A percentile compares a stretch with the other conserved stretches of the same genome.
phyloP scores from a whole-genome alignment of 1,140 invertebrate genomes.

The Neocloeon triangulifer region DNA sequence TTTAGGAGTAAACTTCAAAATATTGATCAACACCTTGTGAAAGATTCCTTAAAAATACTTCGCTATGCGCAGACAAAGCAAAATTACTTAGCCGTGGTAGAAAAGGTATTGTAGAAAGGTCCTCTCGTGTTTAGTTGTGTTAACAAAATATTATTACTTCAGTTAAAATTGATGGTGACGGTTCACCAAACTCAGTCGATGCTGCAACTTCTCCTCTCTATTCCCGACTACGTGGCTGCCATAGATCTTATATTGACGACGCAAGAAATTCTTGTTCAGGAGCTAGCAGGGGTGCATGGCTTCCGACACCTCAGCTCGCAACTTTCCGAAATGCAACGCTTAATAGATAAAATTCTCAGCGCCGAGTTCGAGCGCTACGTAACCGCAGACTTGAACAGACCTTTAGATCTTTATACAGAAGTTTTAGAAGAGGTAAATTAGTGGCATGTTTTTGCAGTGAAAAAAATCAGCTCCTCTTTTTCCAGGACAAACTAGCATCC shows the following conservation, averaged over 20 bases:
- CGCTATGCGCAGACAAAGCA: too few species aligned
- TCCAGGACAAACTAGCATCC: conserved; percentile 62
- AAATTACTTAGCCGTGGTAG: conserved; percentile 6
- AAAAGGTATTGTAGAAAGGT: too few species aligned
- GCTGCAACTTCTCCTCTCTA: conserved; percentile 81
- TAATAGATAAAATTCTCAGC: conserved; percentile 92
- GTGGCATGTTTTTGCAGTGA: background rate
- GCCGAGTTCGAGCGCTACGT: conserved; percentile 87
- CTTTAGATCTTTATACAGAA: conserved; percentile 33
- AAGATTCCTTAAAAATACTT: conserved; percentile 56
- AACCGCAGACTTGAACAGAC: conserved; percentile 76
- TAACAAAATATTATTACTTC: too few species aligned
- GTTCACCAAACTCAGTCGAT: conserved; percentile 96
- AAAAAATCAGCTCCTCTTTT: background rate
- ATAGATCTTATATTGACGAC: conserved; percentile 91
- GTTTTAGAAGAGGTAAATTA: conserved; percentile 33
- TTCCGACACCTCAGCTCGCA: conserved; percentile 86
- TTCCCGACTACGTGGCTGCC: conserved; percentile 92
- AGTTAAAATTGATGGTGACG: conserved; percentile 80
- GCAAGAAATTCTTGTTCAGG: conserved; percentile 76
- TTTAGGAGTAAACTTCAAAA: conserved; percentile 26
- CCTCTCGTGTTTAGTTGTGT: background rate
- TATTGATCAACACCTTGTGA: conserved; percentile 56
- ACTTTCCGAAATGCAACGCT: conserved; percentile 84
- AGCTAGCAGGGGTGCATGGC: conserved; percentile 75